These are phyloP conservation scores for Sciurus vulgaris DNA, from an alignment of 2,797 vertebrate genomes.

Conservation along the genomic window DNA sequence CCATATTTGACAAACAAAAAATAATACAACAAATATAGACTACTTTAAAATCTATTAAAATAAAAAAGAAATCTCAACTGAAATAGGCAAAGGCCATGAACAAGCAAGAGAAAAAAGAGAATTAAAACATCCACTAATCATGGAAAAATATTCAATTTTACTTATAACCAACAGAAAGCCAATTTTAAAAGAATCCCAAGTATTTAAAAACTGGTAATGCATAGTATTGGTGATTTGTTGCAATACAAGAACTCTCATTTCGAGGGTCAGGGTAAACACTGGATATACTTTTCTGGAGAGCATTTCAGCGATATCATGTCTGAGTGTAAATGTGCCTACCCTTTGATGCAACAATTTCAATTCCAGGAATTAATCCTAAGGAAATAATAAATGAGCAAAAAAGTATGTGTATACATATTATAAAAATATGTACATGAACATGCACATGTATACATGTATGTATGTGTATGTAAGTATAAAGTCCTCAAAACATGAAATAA, in stretches of 20 bases:
- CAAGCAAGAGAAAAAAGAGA: neutral
- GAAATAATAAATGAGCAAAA: slow-evolving; percentile 21
- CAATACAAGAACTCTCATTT: neutral
- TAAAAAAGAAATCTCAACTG: neutral
- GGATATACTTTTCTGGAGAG: neutral
- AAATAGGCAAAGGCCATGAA: neutral
- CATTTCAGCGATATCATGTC: neutral
- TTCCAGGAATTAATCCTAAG: slow-evolving; percentile 33
- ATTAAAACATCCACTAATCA: neutral
- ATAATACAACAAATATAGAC: neutral
- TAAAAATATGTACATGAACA: neutral
- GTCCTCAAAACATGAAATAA: neutral
- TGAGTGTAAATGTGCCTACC: neutral
- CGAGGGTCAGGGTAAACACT: neutral
- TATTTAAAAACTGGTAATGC: neutral
- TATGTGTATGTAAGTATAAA: neutral
- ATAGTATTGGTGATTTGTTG: neutral
- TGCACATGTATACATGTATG: neutral
- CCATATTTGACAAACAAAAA: neutral
- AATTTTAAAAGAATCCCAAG: neutral
- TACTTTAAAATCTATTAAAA: slow-evolving; percentile 39
- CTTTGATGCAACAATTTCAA: neutral
- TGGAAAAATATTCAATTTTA: neutral
- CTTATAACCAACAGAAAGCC: slow-evolving; percentile 2
- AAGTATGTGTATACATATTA: neutral